Evolutionary conservation across 1,140 invertebrate genomes (phyloP).

Genomic region (Drosophila pallidifrons): DNA sequence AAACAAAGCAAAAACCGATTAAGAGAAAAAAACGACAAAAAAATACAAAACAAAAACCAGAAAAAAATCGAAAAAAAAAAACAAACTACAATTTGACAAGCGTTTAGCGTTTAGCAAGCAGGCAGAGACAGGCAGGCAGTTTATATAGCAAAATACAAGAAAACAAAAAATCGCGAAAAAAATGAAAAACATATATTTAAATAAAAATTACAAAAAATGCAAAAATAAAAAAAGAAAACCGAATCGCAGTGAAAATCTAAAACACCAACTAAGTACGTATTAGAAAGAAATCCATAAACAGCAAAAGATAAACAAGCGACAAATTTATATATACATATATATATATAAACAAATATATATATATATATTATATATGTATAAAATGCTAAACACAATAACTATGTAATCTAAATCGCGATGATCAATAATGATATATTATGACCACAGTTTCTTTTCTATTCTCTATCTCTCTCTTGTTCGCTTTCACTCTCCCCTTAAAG

Average conservation of each 20-base stretch:
- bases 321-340: conserved; percentile 52
- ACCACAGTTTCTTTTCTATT: conserved; percentile 24
- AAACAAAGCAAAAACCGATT: conserved; percentile 48
- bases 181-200: conserved; percentile 49
- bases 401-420: conserved; percentile 50
- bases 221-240: conserved; percentile 28
- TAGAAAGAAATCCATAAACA: conserved; percentile 41
- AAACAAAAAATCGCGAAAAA: conserved; percentile 45
- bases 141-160: conserved; percentile 67
- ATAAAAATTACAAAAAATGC: conserved; percentile 29
- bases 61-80: conserved; percentile 42
- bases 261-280: conserved; percentile 71
- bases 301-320: conserved; percentile 34
- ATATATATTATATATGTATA: conserved; percentile 21
- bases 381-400: conserved; percentile 1
- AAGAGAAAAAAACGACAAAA: conserved; percentile 37
- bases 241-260: conserved; percentile 47
- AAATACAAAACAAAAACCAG: conserved; percentile 51
- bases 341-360: conserved; percentile 4
- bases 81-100: conserved; percentile 72
- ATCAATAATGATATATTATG: conserved; percentile 36
- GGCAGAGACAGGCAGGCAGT: conserved; percentile 68
- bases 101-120: conserved; percentile 73
- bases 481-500: background rate
- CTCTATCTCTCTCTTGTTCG: conserved; percentile 14